Evolutionary conservation across 2,797 vertebrate species (phyloP), one percentile per base, ranked within the genome.

Genomic region (Neosilurus mollespiculum): DNA sequence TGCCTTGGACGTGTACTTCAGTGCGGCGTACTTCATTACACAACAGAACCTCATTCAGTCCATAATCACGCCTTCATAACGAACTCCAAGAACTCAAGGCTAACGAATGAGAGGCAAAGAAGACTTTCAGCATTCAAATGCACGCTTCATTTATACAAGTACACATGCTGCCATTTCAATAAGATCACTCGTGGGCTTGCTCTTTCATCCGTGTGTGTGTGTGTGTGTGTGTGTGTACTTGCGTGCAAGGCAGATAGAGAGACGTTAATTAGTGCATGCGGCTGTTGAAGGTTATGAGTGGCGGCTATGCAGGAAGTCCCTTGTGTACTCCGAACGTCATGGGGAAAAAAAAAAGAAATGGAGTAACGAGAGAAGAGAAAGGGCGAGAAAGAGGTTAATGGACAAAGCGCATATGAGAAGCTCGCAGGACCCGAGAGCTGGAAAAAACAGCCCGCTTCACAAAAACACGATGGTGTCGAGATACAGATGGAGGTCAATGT

Each of bases 361-460:
- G 53, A 24, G 53, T 10, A 9, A 64, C 1, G 62, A 49, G n/a
- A 30, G 66, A 59, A 34, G 56, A 22, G 61, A 78, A 78, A 69
- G n/a, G 24, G 43, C 1, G 26, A 72, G 78, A 77, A 73, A 75
- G 76, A 88, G 87, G 87, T 87, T 88, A 88, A 88, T 88, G 87
- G 87, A 87, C 72, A 58, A 72, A 80, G 53, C 26, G 9, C n/a
- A 67, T 59, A 75, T 49, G 79, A 66, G 56, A 51, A 70, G 51
- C 69, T 56, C 26, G 37, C 24, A 61, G 9, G 56, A 9, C 12
- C 14, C 9, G 54, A 77, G 59, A 61, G 49, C 49, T 49, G 79
- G 14, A 81, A 71, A 43, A 43, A 71, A 71, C 53, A 70, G 16
- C 6, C 64, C 37, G 59, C 43, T 64, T 49, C 15, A 66, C 51